phyloP scores from a whole-genome alignment of 2,113 vertebrate genomes.

The Vanacampus margaritifer region DNA sequence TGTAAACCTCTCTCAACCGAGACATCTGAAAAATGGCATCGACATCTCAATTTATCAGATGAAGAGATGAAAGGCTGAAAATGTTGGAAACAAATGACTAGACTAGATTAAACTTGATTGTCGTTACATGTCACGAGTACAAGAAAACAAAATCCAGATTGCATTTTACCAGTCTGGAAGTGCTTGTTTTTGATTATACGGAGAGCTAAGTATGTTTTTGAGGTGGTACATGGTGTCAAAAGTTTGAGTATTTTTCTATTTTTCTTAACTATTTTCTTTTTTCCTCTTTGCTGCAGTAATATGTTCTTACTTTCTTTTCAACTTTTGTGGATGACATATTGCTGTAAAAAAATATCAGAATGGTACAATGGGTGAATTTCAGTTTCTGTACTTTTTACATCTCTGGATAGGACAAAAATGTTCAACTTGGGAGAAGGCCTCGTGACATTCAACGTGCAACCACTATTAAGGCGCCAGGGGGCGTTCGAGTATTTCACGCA shows the following conservation, averaged over 20 bases:
- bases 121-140: background rate
- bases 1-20: background rate
- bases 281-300: too few species aligned
- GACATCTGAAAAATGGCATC: constrained; percentile 4
- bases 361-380: too few species aligned
- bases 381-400: too few species aligned
- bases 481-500: constrained; percentile 23
- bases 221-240: too few species aligned
- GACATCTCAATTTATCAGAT: background rate
- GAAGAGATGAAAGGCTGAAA: constrained; percentile 3
- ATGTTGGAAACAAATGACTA: background rate
- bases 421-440: background rate
- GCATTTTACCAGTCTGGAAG: background rate
- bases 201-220: too few species aligned
- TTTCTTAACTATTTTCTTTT: too few species aligned
- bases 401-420: too few species aligned
- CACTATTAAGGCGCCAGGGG: constrained; percentile 44
- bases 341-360: too few species aligned
- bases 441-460: background rate
- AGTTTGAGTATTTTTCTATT: too few species aligned
- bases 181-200: too few species aligned
- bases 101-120: background rate
- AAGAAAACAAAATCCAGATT: background rate
- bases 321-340: too few species aligned
- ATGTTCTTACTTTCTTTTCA: too few species aligned